Conservation (phyloP, 2,113 vertebrate genomes). For the Romanogobio albipinnatus region DNA sequence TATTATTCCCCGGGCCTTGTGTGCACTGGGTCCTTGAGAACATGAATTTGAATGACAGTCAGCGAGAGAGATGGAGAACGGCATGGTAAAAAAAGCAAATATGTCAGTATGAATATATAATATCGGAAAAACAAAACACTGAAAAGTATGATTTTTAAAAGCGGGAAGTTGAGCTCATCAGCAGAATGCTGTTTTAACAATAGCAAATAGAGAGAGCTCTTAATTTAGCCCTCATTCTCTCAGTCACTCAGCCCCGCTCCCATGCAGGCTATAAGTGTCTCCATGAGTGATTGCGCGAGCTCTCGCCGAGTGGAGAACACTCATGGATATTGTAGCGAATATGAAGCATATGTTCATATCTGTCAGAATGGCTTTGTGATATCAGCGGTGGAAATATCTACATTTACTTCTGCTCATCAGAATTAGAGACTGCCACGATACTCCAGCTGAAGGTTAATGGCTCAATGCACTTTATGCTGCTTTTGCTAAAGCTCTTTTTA, state of each 20-base stretch:
- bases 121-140: conserved; percentile 42
- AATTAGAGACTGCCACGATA: neutral
- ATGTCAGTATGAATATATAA: conserved; percentile 36
- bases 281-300: conserved; percentile 50
- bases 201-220: conserved; percentile 57
- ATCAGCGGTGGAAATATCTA: conserved; percentile 29
- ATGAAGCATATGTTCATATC: conserved; percentile 38
- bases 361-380: conserved; percentile 44
- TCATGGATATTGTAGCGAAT: conserved; percentile 51
- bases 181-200: conserved; percentile 53
- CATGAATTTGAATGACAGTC: conserved; percentile 76
- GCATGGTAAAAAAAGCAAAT: conserved; percentile 19
- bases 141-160: conserved; percentile 47
- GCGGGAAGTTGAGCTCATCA: conserved; percentile 54
- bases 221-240: conserved; percentile 60
- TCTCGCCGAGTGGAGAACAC: conserved; percentile 46
- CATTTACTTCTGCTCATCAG: conserved; percentile 26
- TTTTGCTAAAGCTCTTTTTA: neutral
- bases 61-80: conserved; percentile 59
- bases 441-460: conserved; percentile 18
- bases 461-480: neutral
- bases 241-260: conserved; percentile 40
- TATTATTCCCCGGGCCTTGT: conserved; percentile 75
- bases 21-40: conserved; percentile 67
- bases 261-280: conserved; percentile 52